Evolutionary conservation across 2,888 invertebrate genomes (phyloP), one percentile per base, ranked within the genome.

Genomic region (Imbricaverruca yamaguchii): DNA sequence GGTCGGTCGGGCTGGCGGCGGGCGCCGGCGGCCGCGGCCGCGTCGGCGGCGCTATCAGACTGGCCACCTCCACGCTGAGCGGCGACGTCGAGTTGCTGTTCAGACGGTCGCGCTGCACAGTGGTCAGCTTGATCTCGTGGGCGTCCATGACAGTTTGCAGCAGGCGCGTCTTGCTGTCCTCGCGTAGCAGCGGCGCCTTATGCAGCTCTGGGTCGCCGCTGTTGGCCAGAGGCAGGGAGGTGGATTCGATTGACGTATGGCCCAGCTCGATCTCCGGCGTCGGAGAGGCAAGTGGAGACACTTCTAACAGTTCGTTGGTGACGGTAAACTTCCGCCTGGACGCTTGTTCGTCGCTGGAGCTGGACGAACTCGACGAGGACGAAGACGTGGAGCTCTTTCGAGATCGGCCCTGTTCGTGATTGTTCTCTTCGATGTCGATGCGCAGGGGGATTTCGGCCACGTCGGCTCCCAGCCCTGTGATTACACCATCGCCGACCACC

Each of bases 131-230:
- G 63, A 85, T 83, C 21, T 84, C 84, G 80, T 85, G 84, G 63
- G 84, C 83, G 81, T 84, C 83, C 56, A 83, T 83, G 59, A 83
- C 84, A 59, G 84, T 85, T 82, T 84, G 85, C 83, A 84, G 84
- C 81, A 83, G 84, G 82, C 83, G 83, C 61, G 82, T 83, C 82
- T 83, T 85, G 83, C 83, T 85, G 81, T 85, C 85, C 23, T 84
- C 85, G 8, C 85, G 84, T 23, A 85, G 81, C 78, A 83, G 83
- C 81, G 83, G 83, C 77, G 81, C 83, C 80, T 83, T 59, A 11
- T 59, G 59, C 59, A 15, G 15, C 4, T 59, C 59, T 7, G 59
- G 15, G 59, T 11, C 59, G 11, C 59, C 12, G 11, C 59, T 59
- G 59, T 13, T 7, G 59, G 59, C 59, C 59, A 59, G 59, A 15